Base-by-base conservation (phyloP, 2,797 vertebrate genomes). In the Hydrocynus forskahlii region DNA sequence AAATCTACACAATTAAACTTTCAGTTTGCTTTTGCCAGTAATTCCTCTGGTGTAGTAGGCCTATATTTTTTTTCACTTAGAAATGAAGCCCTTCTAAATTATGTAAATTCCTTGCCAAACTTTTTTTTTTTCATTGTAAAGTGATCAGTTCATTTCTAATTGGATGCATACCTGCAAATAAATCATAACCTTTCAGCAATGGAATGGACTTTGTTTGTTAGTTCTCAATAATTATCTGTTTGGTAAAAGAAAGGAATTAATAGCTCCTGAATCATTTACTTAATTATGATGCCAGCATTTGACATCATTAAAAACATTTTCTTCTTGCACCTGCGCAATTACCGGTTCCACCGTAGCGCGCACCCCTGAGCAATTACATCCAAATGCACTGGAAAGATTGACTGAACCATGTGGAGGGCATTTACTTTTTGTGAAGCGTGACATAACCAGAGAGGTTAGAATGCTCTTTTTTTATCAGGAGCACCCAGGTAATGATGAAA, bases 401-500 rank as follows among this genome's bases (percentile, higher is more conserved):
- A 78, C 69, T 83, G 80, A 84, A 82, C 80, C 80, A 81, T 71
- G 85, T 85, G 80, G 80, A 83, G 78, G 79, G 63, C 85, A 78
- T 81, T 81, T 80, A 72, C 71, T 74, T 87, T 85, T 81, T 79
- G 76, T 80, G 79, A 85, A 73, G 74, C 43, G 78, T 83, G 79
- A 86, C 83, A 78, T 81, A 83, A 88, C 74, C 77, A 38, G 25
- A 76, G 62, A 84, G 75, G 81, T 85, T 84, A 83, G 76, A 75
- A 82, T 79, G 66, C 78, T 69, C 77, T 69, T 76, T 85, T 76
- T 83, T 84, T 85, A 66, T 87, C 75, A 84, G 50, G 71, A 76
- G 73, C 59, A n/a, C 75, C 72, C 69, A 86, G 81, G 81, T 86
- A 84, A 83, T 86, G 81, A 78, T 76, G 76, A 83, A 87, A 80